Conservation (phyloP, 2,888 invertebrate genomes). For the Sinhomidia bicolor region DNA sequence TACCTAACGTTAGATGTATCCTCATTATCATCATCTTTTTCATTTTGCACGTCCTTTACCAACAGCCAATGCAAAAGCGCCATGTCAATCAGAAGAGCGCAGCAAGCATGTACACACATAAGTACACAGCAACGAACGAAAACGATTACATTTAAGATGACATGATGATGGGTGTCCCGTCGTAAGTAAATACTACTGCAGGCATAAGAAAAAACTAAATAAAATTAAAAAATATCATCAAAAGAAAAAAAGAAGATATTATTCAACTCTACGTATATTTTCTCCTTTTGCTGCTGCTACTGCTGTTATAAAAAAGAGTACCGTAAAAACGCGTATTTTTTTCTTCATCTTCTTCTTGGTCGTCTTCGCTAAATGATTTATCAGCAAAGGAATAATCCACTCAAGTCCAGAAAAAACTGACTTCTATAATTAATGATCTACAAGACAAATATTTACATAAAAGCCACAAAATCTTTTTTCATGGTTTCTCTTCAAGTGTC, state of each 20-base stretch:
- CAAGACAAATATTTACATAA: constrained; percentile 64
- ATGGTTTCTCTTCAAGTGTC: constrained; percentile 8
- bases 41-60: background rate
- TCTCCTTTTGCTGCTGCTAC: background rate
- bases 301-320: background rate
- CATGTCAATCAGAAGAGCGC: background rate
- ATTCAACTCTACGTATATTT: background rate
- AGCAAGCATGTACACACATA: background rate
- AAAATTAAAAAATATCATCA: background rate
- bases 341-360: too few species aligned
- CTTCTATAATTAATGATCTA: constrained; percentile 64
- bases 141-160: background rate
- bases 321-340: constrained; percentile 19
- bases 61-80: background rate
- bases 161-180: background rate
- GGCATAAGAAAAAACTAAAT: background rate
- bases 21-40: too few species aligned
- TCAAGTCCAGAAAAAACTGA: constrained; percentile 63
- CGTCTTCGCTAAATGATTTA: constrained; percentile 50
- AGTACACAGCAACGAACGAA: background rate
- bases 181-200: background rate
- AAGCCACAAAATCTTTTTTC: constrained; percentile 35
- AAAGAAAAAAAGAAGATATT: background rate
- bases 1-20: too few species aligned
- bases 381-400: constrained; percentile 50